A percentile compares a stretch with the other conserved stretches of the same genome.
These are phyloP conservation scores for Parthenolecanium corni DNA, from an alignment of 2,888 invertebrate genomes.

Conservation along the genomic window DNA sequence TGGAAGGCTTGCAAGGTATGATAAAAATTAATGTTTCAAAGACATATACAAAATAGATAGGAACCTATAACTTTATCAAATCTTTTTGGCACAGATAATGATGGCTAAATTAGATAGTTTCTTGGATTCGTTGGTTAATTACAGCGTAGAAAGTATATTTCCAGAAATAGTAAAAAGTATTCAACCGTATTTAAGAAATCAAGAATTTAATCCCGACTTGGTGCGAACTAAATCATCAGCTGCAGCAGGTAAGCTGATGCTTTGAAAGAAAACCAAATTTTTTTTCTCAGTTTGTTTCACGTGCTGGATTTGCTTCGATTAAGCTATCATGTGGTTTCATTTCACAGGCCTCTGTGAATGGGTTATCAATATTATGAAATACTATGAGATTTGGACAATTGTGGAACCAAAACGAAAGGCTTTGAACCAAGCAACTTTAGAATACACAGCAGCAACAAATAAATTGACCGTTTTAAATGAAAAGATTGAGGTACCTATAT, in stretches of 20 bases:
- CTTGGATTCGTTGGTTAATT: constrained; percentile 65
- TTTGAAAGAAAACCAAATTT: not conserved
- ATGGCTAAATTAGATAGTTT: constrained; percentile 87
- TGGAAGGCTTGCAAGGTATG: constrained; percentile 81
- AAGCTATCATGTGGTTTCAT: not conserved
- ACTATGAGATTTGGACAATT: constrained; percentile 78
- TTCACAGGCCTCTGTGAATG: constrained; percentile 70
- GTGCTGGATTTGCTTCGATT: no score
- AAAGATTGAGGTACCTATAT: constrained; percentile 47
- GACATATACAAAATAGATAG: not conserved
- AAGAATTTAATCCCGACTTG: constrained; percentile 73
- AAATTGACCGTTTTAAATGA: constrained; percentile 64
- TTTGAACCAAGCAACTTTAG: constrained; percentile 70
- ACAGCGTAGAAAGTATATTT: constrained; percentile 88
- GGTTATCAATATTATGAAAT: constrained; percentile 84
- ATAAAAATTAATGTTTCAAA: not conserved
- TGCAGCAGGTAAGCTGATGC: constrained; percentile 53
- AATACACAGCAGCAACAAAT: constrained; percentile 67
- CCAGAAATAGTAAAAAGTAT: constrained; percentile 69
- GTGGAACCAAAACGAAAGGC: constrained; percentile 86
- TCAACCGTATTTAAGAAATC: constrained; percentile 50
- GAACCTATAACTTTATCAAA: no score
- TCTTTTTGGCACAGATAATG: constrained; percentile 44
- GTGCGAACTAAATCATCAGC: constrained; percentile 77
- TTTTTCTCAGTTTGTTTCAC: no score